These are phyloP conservation scores for Fopius arisanus DNA, from an alignment of 1,140 invertebrate species.

Conservation along the genomic window DNA sequence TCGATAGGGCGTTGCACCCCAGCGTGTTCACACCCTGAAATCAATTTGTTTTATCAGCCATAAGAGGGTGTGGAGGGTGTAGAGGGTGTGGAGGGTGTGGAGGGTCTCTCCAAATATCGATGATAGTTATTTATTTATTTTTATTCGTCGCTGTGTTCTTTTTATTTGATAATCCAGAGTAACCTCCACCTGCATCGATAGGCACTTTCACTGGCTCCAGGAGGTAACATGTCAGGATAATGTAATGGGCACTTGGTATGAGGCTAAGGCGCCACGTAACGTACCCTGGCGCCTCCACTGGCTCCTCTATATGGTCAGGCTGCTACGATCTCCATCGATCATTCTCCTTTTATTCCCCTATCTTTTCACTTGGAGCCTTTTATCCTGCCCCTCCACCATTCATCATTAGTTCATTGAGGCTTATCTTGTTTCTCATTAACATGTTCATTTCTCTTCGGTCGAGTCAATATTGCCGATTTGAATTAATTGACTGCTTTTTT, in stretches of 20 bases:
- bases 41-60: constrained; percentile 17
- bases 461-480: not conserved
- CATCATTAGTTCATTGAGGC: not conserved
- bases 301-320: not conserved
- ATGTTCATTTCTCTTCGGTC: not conserved
- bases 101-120: not conserved
- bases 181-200: not conserved
- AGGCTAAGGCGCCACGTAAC: not conserved
- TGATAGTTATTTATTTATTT: too few relatives aligned
- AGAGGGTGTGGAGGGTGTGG: not conserved
- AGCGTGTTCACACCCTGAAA: constrained; percentile 10
- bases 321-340: not conserved
- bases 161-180: not conserved
- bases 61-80: not conserved
- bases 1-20: constrained; percentile 25
- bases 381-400: not conserved
- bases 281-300: not conserved
- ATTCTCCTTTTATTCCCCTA: not conserved
- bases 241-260: not conserved
- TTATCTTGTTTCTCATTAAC: not conserved
- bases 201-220: not conserved
- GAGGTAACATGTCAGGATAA: not conserved
- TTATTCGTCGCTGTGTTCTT: too few relatives aligned
- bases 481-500: not conserved
- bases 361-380: not conserved